Evolutionary conservation across 1,140 invertebrate species (phyloP).

Genomic region (Diorhabda elongata): DNA sequence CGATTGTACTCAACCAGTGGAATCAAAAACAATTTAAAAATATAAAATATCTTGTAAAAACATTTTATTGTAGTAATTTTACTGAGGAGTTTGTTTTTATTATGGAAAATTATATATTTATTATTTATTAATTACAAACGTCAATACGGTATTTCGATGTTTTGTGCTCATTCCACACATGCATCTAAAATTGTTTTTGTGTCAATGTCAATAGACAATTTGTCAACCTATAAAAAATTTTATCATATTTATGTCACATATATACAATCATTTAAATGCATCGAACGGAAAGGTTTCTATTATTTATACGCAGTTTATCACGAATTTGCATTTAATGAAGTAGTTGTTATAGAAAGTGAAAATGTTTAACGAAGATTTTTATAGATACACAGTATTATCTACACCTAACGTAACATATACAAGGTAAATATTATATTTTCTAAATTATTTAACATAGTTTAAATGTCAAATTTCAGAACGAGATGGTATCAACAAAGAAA

Average conservation of each 20-base stretch:
- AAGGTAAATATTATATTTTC: not conserved
- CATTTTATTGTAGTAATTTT: no score
- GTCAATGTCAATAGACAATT: not conserved
- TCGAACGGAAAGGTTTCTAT: not conserved
- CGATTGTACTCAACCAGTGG: no score
- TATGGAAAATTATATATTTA: no score
- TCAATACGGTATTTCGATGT: no score
- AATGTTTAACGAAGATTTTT: conserved; percentile 10
- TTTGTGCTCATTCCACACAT: no score
- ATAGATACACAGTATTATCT: conserved; percentile 1
- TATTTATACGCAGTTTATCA: not conserved
- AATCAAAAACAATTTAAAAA: no score
- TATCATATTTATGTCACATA: not conserved
- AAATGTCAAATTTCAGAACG: conserved; percentile 18
- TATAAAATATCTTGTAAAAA: no score
- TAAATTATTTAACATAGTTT: not conserved
- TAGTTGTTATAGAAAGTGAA: not conserved
- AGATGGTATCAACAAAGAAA: conserved; percentile 22
- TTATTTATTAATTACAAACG: no score
- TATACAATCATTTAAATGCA: not conserved
- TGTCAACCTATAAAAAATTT: not conserved
- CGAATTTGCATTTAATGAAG: not conserved
- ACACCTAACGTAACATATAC: no score
- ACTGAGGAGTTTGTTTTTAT: no score
- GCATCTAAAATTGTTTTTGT: not conserved